Evolutionary conservation across 2,113 vertebrate species (phyloP).

Genomic region (Smithornis capensis): DNA sequence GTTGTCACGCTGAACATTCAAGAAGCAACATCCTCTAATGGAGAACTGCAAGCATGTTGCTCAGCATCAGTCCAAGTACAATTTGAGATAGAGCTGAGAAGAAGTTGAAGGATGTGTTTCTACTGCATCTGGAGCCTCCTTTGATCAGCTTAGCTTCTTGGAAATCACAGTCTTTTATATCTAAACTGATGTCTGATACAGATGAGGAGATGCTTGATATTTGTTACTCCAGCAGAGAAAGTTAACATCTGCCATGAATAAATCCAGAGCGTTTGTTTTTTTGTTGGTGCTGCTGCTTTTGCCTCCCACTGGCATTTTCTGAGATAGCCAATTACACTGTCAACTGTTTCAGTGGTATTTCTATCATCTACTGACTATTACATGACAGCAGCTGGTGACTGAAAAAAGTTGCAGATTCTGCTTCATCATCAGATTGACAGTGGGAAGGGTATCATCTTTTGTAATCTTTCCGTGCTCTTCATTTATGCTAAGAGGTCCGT

Average conservation of each 20-base stretch:
- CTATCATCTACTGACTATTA: background rate
- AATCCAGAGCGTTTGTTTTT: background rate
- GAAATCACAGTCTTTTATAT: background rate
- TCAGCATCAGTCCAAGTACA: background rate
- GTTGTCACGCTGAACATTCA: background rate
- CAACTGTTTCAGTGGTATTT: background rate
- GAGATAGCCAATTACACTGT: background rate
- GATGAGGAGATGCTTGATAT: background rate
- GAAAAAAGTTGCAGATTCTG: background rate
- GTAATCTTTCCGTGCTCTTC: background rate
- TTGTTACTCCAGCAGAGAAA: background rate
- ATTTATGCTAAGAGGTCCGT: background rate
- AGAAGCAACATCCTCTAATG: background rate
- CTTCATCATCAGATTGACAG: background rate
- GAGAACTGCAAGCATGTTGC: background rate
- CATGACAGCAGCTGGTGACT: background rate
- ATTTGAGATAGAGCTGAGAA: background rate
- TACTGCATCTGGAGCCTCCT: background rate
- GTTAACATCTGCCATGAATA: background rate
- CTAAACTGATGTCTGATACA: background rate
- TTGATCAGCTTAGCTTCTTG: background rate
- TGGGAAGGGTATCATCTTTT: background rate
- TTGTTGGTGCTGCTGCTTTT: background rate
- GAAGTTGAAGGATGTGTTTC: background rate
- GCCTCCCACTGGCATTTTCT: background rate